A percentile compares a stretch with the other conserved stretches of the same genome.
Conservation (phyloP, 2,888 invertebrate species). For the Argynnis bischoffii region DNA sequence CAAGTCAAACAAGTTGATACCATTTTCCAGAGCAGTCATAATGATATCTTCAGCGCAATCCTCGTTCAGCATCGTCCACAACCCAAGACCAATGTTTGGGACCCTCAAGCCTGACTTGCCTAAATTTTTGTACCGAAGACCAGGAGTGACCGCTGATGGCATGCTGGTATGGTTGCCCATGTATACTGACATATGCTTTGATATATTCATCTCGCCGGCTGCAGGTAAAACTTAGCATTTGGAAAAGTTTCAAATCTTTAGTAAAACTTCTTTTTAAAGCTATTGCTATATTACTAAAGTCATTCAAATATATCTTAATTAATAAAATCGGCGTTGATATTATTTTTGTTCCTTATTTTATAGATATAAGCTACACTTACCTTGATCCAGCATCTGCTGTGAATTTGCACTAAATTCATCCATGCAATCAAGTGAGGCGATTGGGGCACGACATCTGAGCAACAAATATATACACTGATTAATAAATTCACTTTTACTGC, state of each 20-base stretch:
- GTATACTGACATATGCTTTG: constrained; percentile 78
- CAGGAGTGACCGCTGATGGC: constrained; percentile 88
- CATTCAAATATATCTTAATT: no score
- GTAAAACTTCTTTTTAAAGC: not conserved
- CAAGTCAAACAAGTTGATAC: constrained; percentile 97
- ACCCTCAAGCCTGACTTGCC: constrained; percentile 97
- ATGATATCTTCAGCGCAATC: constrained; percentile 95
- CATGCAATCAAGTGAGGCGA: constrained; percentile 96
- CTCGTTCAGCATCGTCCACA: constrained; percentile 94
- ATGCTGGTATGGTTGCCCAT: constrained; percentile 83
- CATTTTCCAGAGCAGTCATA: constrained; percentile 95
- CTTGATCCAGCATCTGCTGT: constrained; percentile 80
- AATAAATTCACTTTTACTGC: no score
- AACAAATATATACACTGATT: constrained; percentile 14
- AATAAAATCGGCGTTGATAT: not conserved
- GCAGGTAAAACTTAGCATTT: constrained; percentile 14
- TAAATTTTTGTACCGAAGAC: constrained; percentile 94
- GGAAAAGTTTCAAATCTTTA: not conserved
- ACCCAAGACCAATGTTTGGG: constrained; percentile 96
- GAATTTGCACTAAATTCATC: constrained; percentile 92
- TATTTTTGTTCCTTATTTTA: not conserved
- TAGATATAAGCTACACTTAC: constrained; percentile 48
- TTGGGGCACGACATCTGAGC: constrained; percentile 92
- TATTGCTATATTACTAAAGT: no score
- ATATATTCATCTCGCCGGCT: constrained; percentile 63